Base-by-base conservation (phyloP, 35 echinoderm and acorn worm genomes). In the Ophioderma brevispina region DNA sequence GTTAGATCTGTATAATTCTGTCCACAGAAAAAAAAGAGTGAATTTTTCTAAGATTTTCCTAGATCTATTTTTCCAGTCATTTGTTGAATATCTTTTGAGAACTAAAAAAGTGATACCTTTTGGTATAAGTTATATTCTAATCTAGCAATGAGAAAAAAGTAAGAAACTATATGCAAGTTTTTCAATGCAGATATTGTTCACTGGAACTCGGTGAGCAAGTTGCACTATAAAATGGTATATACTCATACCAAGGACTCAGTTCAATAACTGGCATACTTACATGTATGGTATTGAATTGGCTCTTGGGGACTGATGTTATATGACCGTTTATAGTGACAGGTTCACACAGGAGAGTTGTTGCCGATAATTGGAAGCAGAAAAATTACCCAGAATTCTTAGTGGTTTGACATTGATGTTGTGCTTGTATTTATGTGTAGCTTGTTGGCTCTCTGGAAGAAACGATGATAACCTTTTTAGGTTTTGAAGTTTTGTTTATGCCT, bases 341-440 rank as follows among this genome's bases (percentile, higher is more conserved):
- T 70, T 70, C 59, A 70, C 59, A 70, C 41, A 70, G 59, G 59
- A 70, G 59, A 70, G 59, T 70, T 70, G 59, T 70, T 70, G 59
- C 59, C 59, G 59, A 70, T 70, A 70, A 70, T 70, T 70, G 59
- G 59, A 70, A 70, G 59, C 59, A 70, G 59, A 70, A 21, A 52
- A 70, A 70, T 70, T 70, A 70, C 59, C 59, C 59, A 70, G 59
- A 70, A 70, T 70, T 46, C 59, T 30, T 70, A 70, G 59, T 70
- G 59, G 28, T 70, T 70, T 70, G 15, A 70, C 59, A 70, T 70
- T 70, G 59, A 70, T 70, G 59, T 70, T 25, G 59, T 70, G 59
- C 59, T 70, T 70, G 59, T 70, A 70, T 70, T 15, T 70, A 70
- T 70, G 59, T 70, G 59, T 70, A 25, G 59, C 59, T 30, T 70